Base-by-base conservation (phyloP, 2,113 vertebrate genomes). In the Sterna hirundo region DNA sequence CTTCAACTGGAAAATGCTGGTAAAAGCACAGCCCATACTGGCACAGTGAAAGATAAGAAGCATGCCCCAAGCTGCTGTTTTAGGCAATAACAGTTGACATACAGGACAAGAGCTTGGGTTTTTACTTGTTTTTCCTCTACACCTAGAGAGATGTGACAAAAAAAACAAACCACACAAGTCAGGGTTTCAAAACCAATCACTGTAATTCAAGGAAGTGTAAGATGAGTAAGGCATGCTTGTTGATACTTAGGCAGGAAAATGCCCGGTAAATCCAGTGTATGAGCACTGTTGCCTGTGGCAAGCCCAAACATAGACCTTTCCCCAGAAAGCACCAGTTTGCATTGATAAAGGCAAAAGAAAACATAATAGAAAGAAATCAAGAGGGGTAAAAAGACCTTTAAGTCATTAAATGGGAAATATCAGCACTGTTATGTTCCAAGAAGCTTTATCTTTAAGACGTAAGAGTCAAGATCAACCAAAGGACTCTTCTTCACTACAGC, bases 261-360 rank as follows among this genome's bases (percentile, higher is more conserved):
- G 14, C 29, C 71, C 2, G 2, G 42, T 23, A 55, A 58, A 54
- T 20, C 27, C 1, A 0, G 15, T 11, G 9, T 4, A 16, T 20
- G 32, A 83, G 36, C 11, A 14, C 22, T 20, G 47, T 65, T 52
- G 49, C 34, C 36, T 30, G 18, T 14, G 23, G 58, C 89, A 87
- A 90, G 27, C 44, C 42, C 60, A 54, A 29, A 46, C 2, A 2
- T 3, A 40, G n/a, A 23, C 21, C 27, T 34, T 49, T 46, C 40
- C 13, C 14, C 30, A 19, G 34, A 90, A 83, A 74, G 10, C 40
- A 72, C 9, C 10, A 8, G 13, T 65, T 61, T 30, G 10, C 13
- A 42, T 9, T 0, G 0, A 60, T 52, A 61, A 64, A 83, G 14
- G 12, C 21, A 72, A 52, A 75, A 27, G 12, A 49, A 69, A 65